phyloP scores from a whole-genome alignment of 2,888 invertebrate genomes.

The Eupithecia abbreviata region DNA sequence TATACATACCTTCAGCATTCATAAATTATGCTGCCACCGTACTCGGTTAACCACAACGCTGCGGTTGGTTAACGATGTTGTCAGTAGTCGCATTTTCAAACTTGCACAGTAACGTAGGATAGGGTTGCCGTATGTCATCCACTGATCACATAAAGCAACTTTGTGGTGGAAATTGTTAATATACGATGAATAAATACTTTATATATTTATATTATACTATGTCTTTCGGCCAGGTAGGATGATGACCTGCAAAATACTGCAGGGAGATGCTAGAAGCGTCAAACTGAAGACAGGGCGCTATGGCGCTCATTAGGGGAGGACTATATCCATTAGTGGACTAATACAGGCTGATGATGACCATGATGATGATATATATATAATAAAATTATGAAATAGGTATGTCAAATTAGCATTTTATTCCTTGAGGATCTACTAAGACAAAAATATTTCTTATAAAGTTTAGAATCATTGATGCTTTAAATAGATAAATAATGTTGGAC shows the following conservation, averaged over 20 bases:
- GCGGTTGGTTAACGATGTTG: conserved; percentile 16
- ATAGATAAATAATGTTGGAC: no score
- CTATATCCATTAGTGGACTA: no score
- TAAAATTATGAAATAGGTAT: background rate
- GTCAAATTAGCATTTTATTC: background rate
- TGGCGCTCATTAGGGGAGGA: no score
- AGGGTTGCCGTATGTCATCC: background rate
- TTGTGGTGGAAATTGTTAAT: background rate
- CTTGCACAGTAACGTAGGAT: background rate
- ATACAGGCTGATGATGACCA: no score
- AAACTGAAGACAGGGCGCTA: no score
- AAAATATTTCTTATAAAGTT: background rate
- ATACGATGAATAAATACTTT: background rate
- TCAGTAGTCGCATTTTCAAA: conserved; percentile 11
- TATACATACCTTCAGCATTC: conserved; percentile 3
- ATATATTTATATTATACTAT: no score
- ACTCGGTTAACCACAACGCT: conserved; percentile 17
- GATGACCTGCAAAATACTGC: no score
- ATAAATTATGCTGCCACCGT: conserved; percentile 14
- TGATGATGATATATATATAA: background rate
- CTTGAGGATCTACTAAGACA: background rate
- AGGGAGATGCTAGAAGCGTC: no score
- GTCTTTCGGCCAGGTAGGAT: no score
- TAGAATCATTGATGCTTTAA: background rate
- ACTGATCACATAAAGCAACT: background rate